Conservation (phyloP, 30 jellyfish, hydroid and myxozoan genomes). For the Euphysa ruthae region DNA sequence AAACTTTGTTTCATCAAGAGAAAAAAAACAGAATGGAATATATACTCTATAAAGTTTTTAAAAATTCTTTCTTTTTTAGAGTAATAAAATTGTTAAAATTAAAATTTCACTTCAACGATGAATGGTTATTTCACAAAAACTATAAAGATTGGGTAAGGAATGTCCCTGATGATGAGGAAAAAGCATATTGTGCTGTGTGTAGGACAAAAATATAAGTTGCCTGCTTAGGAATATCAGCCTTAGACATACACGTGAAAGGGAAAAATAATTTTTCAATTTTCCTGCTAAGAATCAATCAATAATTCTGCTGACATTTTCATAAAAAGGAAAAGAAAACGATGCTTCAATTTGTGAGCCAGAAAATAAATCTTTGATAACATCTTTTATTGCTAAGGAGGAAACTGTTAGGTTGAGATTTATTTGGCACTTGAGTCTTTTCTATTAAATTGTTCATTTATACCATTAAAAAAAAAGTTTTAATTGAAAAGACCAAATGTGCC, state of each 20-base stretch:
- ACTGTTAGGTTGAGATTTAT: background rate
- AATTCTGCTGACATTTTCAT: background rate
- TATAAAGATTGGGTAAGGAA: background rate
- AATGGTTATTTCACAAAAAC: background rate
- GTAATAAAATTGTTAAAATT: too few species aligned
- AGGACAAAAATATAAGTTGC: background rate
- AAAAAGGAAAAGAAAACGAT: constrained; percentile 3
- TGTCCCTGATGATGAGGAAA: background rate
- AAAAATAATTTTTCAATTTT: background rate
- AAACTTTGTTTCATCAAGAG: too few species aligned
- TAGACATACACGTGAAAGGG: constrained; percentile 9
- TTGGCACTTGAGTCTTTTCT: background rate
- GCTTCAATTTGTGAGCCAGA: constrained; percentile 3
- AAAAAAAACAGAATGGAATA: too few species aligned
- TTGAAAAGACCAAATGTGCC: background rate
- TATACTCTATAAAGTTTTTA: too few species aligned
- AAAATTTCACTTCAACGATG: background rate
- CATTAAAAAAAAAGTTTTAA: background rate
- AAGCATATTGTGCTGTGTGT: background rate
- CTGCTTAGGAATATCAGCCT: constrained; percentile 6
- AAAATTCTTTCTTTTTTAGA: too few species aligned
- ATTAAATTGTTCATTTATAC: constrained; percentile 3
- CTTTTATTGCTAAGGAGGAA: constrained; percentile 8
- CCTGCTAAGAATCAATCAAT: background rate
- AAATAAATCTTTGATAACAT: background rate